Evolutionary conservation across 2,797 vertebrate species (phyloP), one percentile per base, ranked within the genome.

Genomic region (Semotilus atromaculatus): DNA sequence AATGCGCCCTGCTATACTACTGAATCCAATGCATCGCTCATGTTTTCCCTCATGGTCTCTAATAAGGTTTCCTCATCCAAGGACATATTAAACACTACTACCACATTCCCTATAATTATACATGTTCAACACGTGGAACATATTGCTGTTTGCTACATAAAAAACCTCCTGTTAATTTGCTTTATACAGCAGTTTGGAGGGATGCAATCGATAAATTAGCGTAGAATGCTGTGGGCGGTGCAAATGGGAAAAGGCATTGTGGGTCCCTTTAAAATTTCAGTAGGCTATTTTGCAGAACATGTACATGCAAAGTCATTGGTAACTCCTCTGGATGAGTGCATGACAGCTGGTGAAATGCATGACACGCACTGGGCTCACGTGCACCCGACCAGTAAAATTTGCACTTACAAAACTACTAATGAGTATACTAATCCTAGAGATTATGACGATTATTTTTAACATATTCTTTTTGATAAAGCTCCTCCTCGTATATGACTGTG

Each of bases 331-430:
- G 34, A 77, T 58, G 64, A 84, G 34, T 40, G 26, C 74, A 77
- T 48, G 10, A 66, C 29, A 81, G 75, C 81, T 45, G 43, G 45
- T 45, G 45, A 45, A 45, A 45, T 31, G 26, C 82, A 77, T 48
- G 10, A 66, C 62, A 78, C 19, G 38, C 51, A 76, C 62, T 60
- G 68, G 80, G 71, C 62, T 83, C 64, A 74, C 8, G 75, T 85
- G 78, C 83, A 82, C 51, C 80, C 79, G 45, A 60, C 34, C 86
- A 88, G 88, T 92, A 87, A 68, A 88, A 90, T 88, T 92, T 93
- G 89, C 91, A 93, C 93, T 88, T 91, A 90, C 80, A 84, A 88
- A 86, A 82, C 83, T 84, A 78, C 76, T 86, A 87, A 91, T 77
- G 58, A 82, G 58, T 87, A 86, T 87, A 89, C 86, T 87, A 88